Base-by-base conservation (phyloP, 2,113 vertebrate genomes). In the Deroptyus accipitrinus region DNA sequence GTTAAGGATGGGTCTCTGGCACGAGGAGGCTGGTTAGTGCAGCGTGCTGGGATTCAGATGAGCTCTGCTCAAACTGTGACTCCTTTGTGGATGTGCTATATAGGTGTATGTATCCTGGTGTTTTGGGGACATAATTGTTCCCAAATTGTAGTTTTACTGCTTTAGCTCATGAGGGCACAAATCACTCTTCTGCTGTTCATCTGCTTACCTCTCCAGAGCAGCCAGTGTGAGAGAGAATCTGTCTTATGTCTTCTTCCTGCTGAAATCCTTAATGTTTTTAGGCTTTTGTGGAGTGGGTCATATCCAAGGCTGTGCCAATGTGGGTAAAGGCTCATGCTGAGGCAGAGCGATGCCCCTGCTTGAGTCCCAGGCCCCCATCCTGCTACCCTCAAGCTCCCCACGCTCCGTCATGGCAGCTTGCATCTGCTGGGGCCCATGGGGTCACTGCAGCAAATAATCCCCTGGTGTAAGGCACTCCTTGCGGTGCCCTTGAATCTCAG, bases 401-500 rank as follows among this genome's bases (percentile, higher is more conserved):
- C 27, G 3, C 24, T 62, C 39, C 4, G 1, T 41, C n/a, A 17
- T 31, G 33, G 12, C 11, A 24, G 22, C 24, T 52, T 23, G 15
- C 7, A 7, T 49, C 59, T 68, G 18, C 42, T 44, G 14, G 19
- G 24, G 13, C 16, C 59, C 17, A 33, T 41, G 49, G 31, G 37
- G 7, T 57, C 2, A 0, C 48, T 51, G 80, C 19, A 11, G 17
- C 0, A 0, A 35, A 30, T 46, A 35, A 24, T 3, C 30, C 27
- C 18, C 11, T 18, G 13, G 2, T 52, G 8, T 33, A 5, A 89
- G 20, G 13, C 52, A 0, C 22, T 37, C 5, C 12, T 62, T 69
- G 23, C 48, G 25, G 23, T 48, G 11, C 30, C 73, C 28, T 66
- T 69, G 73, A 67, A 75, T 67, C 89, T 75, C 1, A 4, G 35